Evolutionary conservation across 2,797 vertebrate species (phyloP), one percentile per base, ranked within the genome.

Genomic region (Syngnathus acus): DNA sequence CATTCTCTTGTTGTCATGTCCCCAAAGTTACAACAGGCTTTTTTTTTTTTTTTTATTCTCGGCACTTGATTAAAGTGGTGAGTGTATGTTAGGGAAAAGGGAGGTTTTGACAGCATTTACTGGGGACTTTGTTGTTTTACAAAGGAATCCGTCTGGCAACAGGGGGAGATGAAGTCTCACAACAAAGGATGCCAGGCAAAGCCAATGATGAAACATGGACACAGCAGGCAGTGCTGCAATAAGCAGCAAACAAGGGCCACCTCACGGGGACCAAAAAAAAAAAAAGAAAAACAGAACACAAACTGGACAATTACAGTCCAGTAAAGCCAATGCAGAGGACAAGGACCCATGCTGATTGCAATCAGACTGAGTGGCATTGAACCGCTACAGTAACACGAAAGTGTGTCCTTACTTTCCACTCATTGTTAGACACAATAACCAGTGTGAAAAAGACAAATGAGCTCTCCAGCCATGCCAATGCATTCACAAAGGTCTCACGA

Each of bases 291-390:
- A 82, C 73, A 78, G 82, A 74, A 71, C 48, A 21, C 19, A 21
- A 14, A 17, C 48, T 71, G 70, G 74, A 84, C 85, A 85, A 85
- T 88, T 85, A 83, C 77, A 85, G 86, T 85, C 77, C 62, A 61
- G 72, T 65, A 78, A 76, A 72, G 76, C 81, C 64, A 74, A 71
- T 70, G 68, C 77, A 71, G 71, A 76, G 68, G 73, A 65, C 42
- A 81, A 68, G 71, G 72, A 84, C 67, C 72, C 67, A 72, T 61
- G 62, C 78, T 87, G 83, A 90, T 87, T 84, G 84, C 78, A 88
- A 87, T 91, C 88, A 87, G 77, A 70, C 79, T 77, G 85, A 89
- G 84, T 88, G 83, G 77, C 19, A 40, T 43, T 14, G 21, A 6
- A 43, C 13, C 13, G 21, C n/a, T 45, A 45, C 10, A 23, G 21